Conservation (phyloP, 2,113 vertebrate species). For the Podarcis muralis region DNA sequence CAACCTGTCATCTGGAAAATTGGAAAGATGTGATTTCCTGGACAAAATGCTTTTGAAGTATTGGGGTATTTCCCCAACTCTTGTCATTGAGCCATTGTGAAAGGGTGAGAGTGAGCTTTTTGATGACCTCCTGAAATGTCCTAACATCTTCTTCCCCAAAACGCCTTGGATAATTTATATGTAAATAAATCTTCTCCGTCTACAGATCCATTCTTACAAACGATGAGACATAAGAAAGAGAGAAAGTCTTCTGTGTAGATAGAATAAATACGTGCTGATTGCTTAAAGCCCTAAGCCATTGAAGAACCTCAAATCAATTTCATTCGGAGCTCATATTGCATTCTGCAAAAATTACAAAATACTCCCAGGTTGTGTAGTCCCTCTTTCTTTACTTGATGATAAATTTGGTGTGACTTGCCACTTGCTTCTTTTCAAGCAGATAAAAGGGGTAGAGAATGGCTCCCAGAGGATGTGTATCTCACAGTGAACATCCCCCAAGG, state of each 20-base stretch:
- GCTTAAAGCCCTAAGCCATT: neutral
- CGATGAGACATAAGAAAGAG: neutral
- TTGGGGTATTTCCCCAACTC: slow-evolving; percentile 13
- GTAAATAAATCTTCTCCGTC: neutral
- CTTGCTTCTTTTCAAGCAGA: neutral
- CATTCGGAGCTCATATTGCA: neutral
- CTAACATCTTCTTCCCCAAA: neutral
- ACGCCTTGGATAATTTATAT: neutral
- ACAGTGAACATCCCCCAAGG: neutral
- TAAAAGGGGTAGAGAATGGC: too few species aligned
- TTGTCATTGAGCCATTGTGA: neutral
- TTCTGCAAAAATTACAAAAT: neutral
- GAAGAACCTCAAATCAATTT: neutral
- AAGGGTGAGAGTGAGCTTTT: neutral
- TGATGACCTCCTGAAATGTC: slow-evolving; percentile 1
- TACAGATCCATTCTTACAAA: neutral
- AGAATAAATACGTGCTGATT: neutral
- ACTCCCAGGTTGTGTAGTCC: neutral
- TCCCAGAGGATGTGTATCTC: neutral
- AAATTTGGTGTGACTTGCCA: neutral
- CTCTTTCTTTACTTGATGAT: neutral
- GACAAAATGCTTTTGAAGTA: slow-evolving; percentile 55
- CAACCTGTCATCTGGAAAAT: slow-evolving; percentile 65
- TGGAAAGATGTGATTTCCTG: slow-evolving; percentile 65
- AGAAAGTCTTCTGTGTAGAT: neutral